These are phyloP conservation scores for Puma concolor DNA, from an alignment of 2,113 vertebrate species.

Conservation along the genomic window DNA sequence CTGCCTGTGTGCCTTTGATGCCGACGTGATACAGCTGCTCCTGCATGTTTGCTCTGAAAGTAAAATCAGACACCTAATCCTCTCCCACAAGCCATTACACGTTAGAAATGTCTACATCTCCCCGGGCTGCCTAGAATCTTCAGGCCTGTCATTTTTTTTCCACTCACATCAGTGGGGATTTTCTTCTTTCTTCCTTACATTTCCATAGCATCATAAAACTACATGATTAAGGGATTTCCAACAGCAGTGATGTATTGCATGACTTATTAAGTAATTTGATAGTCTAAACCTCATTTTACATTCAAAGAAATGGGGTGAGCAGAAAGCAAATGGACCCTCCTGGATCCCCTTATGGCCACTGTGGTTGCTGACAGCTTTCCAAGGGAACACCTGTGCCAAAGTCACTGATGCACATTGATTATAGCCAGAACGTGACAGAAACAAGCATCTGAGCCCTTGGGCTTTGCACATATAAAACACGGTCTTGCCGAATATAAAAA, in stretches of 20 bases:
- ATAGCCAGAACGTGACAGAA: neutral
- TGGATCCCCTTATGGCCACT: neutral
- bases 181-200: conserved; percentile 10
- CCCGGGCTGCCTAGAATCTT: neutral
- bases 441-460: neutral
- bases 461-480: neutral
- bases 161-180: neutral
- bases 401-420: neutral
- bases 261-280: conserved; percentile 20
- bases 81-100: conserved; percentile 32
- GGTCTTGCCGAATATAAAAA: neutral
- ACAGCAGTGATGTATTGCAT: neutral
- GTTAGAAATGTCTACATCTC: conserved; percentile 22
- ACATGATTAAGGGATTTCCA: conserved; percentile 21
- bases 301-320: neutral
- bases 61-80: conserved; percentile 56
- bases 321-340: neutral
- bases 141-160: neutral
- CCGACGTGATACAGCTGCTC: conserved; percentile 28
- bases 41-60: neutral
- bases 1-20: conserved; percentile 57
- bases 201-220: conserved; percentile 12
- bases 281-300: neutral
- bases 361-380: neutral
- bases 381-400: neutral